Percentiles rank a stretch among this genome's conserved stretches.
phyloP scores from a whole-genome alignment of 2,797 vertebrate genomes.

The Oceanodroma leucorhoa region DNA sequence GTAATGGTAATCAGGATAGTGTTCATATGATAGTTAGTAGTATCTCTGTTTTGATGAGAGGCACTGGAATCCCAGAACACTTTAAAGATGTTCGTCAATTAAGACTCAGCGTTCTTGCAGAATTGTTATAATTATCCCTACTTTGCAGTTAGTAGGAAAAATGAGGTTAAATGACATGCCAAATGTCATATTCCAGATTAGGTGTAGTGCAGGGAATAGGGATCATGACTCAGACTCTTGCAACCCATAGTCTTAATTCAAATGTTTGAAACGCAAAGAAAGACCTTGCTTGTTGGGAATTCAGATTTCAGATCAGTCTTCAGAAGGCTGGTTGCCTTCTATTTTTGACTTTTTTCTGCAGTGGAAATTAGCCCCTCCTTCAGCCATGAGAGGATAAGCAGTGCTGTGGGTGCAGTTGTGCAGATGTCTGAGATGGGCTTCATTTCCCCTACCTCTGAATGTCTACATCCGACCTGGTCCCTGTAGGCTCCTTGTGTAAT shows the following conservation, averaged over 20 bases:
- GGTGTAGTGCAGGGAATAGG: background rate
- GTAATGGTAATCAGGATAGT: background rate
- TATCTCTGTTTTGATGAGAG: background rate
- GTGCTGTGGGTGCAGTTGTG: background rate
- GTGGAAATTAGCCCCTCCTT: background rate
- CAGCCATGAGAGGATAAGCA: background rate
- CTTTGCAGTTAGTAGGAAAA: background rate
- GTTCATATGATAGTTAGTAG: background rate
- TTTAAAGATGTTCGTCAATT: background rate
- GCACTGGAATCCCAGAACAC: background rate
- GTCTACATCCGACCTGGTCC: background rate
- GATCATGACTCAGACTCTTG: background rate
- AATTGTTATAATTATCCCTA: background rate
- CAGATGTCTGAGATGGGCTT: constrained; percentile 15
- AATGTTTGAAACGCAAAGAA: background rate
- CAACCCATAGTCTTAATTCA: background rate
- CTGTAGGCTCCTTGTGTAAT: constrained; percentile 4
- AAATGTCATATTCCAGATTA: background rate
- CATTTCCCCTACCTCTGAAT: background rate
- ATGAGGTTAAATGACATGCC: background rate
- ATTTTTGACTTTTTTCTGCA: background rate
- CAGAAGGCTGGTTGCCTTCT: background rate
- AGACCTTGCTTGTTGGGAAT: background rate
- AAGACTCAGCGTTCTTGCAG: background rate
- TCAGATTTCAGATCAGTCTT: background rate